These are phyloP conservation scores for Plecotus auritus DNA, from an alignment of 2,113 vertebrate genomes.

Conservation along the genomic window DNA sequence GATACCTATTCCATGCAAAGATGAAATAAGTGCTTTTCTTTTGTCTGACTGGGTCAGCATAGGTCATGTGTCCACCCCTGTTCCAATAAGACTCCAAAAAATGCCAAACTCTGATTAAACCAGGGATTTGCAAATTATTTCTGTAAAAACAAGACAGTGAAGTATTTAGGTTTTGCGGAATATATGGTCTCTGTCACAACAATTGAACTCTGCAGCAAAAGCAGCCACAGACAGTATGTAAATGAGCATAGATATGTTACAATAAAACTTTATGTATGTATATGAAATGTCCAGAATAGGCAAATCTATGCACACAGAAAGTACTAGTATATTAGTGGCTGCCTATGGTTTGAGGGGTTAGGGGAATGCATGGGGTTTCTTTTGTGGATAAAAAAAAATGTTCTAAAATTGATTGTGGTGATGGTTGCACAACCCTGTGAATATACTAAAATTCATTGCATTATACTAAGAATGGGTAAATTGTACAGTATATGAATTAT, in stretches of 20 bases:
- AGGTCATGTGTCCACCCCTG: background rate
- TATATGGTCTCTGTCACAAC: background rate
- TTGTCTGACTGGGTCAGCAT: background rate
- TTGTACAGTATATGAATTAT: background rate
- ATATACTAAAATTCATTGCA: background rate
- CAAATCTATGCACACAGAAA: background rate
- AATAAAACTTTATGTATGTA: background rate
- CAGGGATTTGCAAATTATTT: background rate
- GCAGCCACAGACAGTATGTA: background rate
- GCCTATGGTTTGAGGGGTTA: background rate
- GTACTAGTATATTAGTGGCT: background rate
- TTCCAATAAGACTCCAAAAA: background rate
- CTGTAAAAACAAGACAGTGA: background rate
- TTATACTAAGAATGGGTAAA: background rate
- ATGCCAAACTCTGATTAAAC: background rate
- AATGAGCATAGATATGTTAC: background rate
- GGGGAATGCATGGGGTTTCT: background rate
- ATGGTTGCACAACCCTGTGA: background rate
- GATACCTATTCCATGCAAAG: background rate
- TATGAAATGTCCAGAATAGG: background rate
- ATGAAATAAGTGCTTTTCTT: background rate
- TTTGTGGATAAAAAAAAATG: background rate
- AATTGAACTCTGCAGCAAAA: background rate
- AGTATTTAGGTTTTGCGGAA: background rate
- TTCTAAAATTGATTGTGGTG: background rate